phyloP scores from a whole-genome alignment of 2,797 vertebrate species.

The Picus viridis region DNA sequence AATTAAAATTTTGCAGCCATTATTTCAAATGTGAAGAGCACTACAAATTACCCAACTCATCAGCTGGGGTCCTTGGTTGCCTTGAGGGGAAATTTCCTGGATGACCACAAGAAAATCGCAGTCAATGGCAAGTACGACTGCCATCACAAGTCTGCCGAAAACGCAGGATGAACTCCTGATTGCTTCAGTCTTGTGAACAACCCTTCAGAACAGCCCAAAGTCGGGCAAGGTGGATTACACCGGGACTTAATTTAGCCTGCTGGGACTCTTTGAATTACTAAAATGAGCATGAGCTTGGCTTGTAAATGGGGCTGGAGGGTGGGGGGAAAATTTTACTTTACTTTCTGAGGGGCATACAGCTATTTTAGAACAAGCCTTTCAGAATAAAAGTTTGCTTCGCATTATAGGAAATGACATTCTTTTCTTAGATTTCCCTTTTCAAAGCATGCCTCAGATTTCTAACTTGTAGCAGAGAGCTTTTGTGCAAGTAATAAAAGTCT shows the following conservation, averaged over 20 bases:
- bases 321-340: constrained; percentile 61
- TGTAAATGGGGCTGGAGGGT: constrained; percentile 30
- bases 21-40: constrained; percentile 35
- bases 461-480: constrained; percentile 74
- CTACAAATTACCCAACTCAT: constrained; percentile 42
- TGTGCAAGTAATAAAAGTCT: constrained; percentile 80
- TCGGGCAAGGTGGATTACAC: constrained; percentile 51
- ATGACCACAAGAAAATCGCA: constrained; percentile 50
- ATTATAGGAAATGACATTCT: constrained; percentile 72
- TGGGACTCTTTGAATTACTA: constrained; percentile 26
- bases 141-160: constrained; percentile 50
- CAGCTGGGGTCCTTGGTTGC: constrained; percentile 31
- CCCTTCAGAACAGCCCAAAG: constrained; percentile 3
- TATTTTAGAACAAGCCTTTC: constrained; percentile 63
- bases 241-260: constrained; percentile 53
- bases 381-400: constrained; percentile 72
- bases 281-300: constrained; percentile 43
- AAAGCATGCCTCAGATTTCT: constrained; percentile 79
- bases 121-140: constrained; percentile 32
- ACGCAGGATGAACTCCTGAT: constrained; percentile 39
- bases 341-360: constrained; percentile 62
- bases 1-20: constrained; percentile 53
- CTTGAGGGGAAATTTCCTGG: constrained; percentile 58
- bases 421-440: constrained; percentile 76
- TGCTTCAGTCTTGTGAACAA: constrained; percentile 43